Evolutionary conservation across 2,797 vertebrate species (phyloP).

Genomic region (Dicrostonyx torquatus): DNA sequence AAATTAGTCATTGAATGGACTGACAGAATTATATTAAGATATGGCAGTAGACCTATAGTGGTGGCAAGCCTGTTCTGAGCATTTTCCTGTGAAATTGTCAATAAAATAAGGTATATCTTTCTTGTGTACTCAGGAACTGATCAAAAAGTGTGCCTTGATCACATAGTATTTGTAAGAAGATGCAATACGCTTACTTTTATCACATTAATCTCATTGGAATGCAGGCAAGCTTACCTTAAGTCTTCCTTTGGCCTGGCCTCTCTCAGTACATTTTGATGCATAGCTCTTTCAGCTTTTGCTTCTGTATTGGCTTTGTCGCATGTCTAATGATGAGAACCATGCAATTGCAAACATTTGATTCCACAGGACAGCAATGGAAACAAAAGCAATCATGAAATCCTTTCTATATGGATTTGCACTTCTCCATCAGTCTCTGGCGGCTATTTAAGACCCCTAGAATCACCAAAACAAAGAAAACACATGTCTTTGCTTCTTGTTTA

Average conservation of each 20-base stretch:
- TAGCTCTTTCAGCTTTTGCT: neutral
- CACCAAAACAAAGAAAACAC: constrained; percentile 42
- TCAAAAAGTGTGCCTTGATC: constrained; percentile 29
- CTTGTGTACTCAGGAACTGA: neutral
- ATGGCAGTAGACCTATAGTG: neutral
- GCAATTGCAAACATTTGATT: constrained; percentile 52
- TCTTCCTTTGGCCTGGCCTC: neutral
- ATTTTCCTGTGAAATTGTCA: neutral
- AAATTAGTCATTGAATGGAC: neutral
- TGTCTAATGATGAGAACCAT: constrained; percentile 38
- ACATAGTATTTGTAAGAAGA: constrained; percentile 13
- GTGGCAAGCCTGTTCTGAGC: neutral
- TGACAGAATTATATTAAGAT: neutral
- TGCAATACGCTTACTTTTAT: neutral
- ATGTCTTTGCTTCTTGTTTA: constrained; percentile 63
- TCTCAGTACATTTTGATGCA: constrained; percentile 28
- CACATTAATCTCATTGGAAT: neutral
- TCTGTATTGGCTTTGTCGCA: constrained; percentile 33
- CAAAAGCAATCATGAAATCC: constrained; percentile 43
- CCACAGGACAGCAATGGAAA: constrained; percentile 5
- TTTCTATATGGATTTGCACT: constrained; percentile 61
- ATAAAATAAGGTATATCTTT: neutral
- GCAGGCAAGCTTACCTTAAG: constrained; percentile 18
- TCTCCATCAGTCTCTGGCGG: constrained; percentile 63
- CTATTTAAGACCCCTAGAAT: constrained; percentile 60